A percentile compares a stretch with the other conserved stretches of the same genome.
These are phyloP conservation scores for Plebejus argus DNA, from an alignment of 2,888 invertebrate species.

Conservation along the genomic window DNA sequence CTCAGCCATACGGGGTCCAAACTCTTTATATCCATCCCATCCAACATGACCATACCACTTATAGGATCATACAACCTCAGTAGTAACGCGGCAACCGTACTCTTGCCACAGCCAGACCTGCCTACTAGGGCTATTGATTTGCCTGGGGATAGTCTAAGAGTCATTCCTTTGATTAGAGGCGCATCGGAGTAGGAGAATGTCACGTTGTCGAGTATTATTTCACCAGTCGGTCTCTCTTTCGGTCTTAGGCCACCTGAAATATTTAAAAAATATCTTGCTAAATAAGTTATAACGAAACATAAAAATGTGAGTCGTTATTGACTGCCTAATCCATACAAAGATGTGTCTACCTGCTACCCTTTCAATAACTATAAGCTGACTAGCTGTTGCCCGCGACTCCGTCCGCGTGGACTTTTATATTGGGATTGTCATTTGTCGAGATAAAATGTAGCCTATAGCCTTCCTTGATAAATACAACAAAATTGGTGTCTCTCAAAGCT, in stretches of 20 bases:
- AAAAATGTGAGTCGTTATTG: background rate
- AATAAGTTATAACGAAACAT: background rate
- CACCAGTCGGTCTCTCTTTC: slow-evolving; percentile 80
- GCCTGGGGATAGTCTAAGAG: slow-evolving; percentile 84
- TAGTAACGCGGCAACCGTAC: slow-evolving; percentile 92
- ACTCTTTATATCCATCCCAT: slow-evolving; percentile 87
- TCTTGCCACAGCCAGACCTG: slow-evolving; percentile 96
- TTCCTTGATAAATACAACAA: too few species aligned
- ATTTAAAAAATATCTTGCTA: background rate
- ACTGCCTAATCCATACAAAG: too few species aligned
- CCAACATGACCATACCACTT: slow-evolving; percentile 85
- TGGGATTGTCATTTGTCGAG: too few species aligned
- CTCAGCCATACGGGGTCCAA: slow-evolving; percentile 93
- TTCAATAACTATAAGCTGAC: too few species aligned
- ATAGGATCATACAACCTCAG: slow-evolving; percentile 93
- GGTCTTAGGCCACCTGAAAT: slow-evolving; percentile 83
- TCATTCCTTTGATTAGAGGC: slow-evolving; percentile 82
- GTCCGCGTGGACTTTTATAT: too few species aligned
- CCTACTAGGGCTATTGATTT: slow-evolving; percentile 92
- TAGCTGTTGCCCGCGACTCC: too few species aligned
- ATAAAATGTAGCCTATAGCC: too few species aligned
- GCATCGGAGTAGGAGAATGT: slow-evolving; percentile 86
- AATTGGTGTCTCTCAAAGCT: too few species aligned
- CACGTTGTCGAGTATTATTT: slow-evolving; percentile 88
- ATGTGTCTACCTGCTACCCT: too few species aligned